A percentile compares a stretch with the other conserved stretches of the same genome.
Evolutionary conservation across 2,888 invertebrate genomes (phyloP).

Genomic region (Limnephilus rhombicus): DNA sequence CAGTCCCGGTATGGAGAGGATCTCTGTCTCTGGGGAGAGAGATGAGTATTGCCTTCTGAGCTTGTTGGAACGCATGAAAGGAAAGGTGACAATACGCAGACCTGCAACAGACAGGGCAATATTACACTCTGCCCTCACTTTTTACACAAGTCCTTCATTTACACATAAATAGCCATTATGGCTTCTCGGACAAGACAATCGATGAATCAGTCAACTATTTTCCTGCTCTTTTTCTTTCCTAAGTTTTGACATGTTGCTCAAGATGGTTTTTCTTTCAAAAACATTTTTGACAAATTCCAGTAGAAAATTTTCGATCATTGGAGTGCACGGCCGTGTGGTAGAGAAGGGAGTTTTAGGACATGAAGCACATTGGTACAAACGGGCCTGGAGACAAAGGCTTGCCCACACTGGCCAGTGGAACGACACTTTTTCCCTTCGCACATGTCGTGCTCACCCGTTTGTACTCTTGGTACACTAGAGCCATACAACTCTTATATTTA

Average conservation of each 20-base stretch:
- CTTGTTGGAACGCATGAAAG: conserved; percentile 52
- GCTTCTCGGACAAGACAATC: conserved; percentile 69
- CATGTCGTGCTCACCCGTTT: neutral
- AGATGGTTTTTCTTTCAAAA: neutral
- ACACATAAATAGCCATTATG: conserved; percentile 69
- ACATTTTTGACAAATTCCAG: neutral
- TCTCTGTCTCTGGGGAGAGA: conserved; percentile 35
- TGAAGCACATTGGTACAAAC: conserved; percentile 73
- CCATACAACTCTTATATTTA: conserved; percentile 16
- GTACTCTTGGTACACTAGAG: neutral
- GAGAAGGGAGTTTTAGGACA: conserved; percentile 67
- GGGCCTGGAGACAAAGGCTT: conserved; percentile 68
- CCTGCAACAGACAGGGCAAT: conserved; percentile 64
- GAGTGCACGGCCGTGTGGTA: neutral
- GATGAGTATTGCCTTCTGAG: conserved; percentile 45
- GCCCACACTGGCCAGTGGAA: neutral
- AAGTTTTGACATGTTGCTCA: neutral
- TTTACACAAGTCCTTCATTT: conserved; percentile 78
- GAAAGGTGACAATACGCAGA: conserved; percentile 58
- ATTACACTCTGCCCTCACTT: conserved; percentile 74
- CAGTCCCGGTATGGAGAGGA: neutral
- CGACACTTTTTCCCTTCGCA: neutral
- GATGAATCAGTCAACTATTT: conserved; percentile 70
- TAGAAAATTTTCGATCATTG: neutral
- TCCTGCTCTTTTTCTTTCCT: neutral